These are phyloP conservation scores for Characodon lateralis DNA, from an alignment of 2,797 vertebrate species.

Conservation along the genomic window DNA sequence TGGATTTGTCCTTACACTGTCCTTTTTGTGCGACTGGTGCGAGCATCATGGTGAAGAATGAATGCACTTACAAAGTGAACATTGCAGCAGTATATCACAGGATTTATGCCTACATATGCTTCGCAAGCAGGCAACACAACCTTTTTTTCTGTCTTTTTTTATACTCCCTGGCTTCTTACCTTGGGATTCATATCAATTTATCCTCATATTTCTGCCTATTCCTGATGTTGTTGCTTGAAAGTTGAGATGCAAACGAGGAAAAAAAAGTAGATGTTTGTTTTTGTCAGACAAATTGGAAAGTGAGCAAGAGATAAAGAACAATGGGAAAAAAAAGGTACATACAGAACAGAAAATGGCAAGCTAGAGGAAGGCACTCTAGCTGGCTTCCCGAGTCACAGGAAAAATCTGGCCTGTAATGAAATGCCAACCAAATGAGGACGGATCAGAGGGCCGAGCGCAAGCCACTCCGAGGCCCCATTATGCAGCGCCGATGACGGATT, in stretches of 20 bases:
- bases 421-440: constrained; percentile 85
- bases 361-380: constrained; percentile 38
- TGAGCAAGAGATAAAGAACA: constrained; percentile 2
- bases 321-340: constrained; percentile 25
- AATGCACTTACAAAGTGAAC: constrained; percentile 45
- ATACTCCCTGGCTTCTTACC: constrained; percentile 41
- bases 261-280: constrained; percentile 36
- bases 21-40: constrained; percentile 38
- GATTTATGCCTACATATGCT: constrained; percentile 67
- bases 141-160: constrained; percentile 32
- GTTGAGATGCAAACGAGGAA: constrained; percentile 52
- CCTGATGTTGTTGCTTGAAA: constrained; percentile 48
- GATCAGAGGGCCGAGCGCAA: constrained; percentile 76
- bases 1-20: constrained; percentile 48
- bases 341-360: constrained; percentile 33
- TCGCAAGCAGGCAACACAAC: constrained; percentile 18
- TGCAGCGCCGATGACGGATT: constrained; percentile 78
- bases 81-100: constrained; percentile 54
- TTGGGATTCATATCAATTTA: constrained; percentile 76
- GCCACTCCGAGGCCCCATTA: constrained; percentile 80
- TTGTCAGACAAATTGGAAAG: constrained; percentile 26
- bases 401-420: constrained; percentile 76
- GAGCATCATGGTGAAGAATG: constrained; percentile 59
- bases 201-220: constrained; percentile 76
- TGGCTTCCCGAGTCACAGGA: constrained; percentile 61